Evolutionary conservation across 2,888 invertebrate genomes (phyloP).

Genomic region (Lasioglossum zephyrum): DNA sequence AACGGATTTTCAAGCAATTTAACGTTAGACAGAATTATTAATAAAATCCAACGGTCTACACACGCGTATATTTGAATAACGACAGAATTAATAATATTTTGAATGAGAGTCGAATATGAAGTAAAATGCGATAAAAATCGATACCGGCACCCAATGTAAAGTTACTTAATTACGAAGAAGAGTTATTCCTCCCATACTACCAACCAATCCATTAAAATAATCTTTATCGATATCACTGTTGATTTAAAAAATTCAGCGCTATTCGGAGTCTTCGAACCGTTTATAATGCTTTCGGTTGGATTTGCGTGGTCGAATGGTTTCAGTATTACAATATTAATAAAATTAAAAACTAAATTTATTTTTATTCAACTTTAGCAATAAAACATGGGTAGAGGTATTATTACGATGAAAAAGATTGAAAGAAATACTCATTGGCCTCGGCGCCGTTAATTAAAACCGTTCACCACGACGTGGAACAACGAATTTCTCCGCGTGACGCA

Average conservation of each 20-base stretch:
- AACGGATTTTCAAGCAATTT: constrained; percentile 3
- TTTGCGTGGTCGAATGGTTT: not conserved
- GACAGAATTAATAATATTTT: no score
- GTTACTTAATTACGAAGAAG: not conserved
- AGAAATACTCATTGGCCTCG: not conserved
- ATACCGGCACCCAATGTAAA: not conserved
- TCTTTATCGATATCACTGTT: not conserved
- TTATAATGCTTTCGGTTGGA: not conserved
- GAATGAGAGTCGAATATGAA: not conserved
- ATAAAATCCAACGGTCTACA: not conserved
- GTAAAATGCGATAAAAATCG: not conserved
- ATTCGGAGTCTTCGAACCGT: not conserved
- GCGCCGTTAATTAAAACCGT: constrained; percentile 25
- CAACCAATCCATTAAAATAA: not conserved
- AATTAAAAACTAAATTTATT: not conserved
- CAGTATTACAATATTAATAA: not conserved
- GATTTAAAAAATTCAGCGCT: not conserved
- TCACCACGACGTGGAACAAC: not conserved
- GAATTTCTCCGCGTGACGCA: no score
- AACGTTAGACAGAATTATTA: not conserved
- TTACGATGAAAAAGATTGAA: not conserved
- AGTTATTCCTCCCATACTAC: not conserved
- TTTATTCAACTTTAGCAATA: not conserved
- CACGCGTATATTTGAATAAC: not conserved
- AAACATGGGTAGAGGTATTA: not conserved